phyloP scores from a whole-genome alignment of 2,797 vertebrate genomes.

The Catostomus latipinnis region DNA sequence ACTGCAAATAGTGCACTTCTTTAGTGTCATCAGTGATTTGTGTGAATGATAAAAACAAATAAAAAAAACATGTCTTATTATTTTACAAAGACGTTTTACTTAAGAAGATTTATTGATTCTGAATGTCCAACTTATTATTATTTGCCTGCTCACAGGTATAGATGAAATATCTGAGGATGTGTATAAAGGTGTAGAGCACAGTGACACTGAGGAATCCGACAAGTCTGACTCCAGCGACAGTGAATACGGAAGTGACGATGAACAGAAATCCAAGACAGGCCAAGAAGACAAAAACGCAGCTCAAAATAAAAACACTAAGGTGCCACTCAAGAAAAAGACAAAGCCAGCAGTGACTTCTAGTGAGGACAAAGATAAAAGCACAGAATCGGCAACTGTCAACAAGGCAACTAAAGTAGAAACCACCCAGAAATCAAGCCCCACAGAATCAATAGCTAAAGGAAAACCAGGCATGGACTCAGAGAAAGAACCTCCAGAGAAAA shows the following conservation, averaged over 20 bases:
- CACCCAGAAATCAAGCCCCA: slow-evolving; percentile 52
- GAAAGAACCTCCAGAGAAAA: slow-evolving; percentile 84
- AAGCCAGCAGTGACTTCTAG: slow-evolving; percentile 74
- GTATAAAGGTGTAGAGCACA: slow-evolving; percentile 92
- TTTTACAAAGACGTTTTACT: not conserved
- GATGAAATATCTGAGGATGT: slow-evolving; percentile 95
- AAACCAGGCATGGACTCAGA: slow-evolving; percentile 77
- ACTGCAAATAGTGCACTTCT: too few species aligned
- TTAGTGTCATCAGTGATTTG: too few species aligned
- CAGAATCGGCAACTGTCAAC: slow-evolving; percentile 65
- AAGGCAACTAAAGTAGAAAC: slow-evolving; percentile 54
- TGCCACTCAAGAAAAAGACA: slow-evolving; percentile 80
- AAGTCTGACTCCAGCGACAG: slow-evolving; percentile 95
- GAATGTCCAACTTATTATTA: not conserved
- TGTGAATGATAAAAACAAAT: too few species aligned
- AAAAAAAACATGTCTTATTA: not conserved
- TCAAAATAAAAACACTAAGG: slow-evolving; percentile 79
- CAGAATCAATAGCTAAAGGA: slow-evolving; percentile 75
- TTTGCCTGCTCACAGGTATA: slow-evolving; percentile 81
- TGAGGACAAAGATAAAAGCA: slow-evolving; percentile 82
- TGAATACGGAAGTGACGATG: slow-evolving; percentile 90
- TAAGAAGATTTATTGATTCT: not conserved
- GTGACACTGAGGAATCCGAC: slow-evolving; percentile 96
- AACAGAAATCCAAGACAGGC: slow-evolving; percentile 87
- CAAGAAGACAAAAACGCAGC: slow-evolving; percentile 59